These are phyloP conservation scores for Clarias batrachus DNA, from an alignment of 2,113 vertebrate genomes.

Conservation along the genomic window DNA sequence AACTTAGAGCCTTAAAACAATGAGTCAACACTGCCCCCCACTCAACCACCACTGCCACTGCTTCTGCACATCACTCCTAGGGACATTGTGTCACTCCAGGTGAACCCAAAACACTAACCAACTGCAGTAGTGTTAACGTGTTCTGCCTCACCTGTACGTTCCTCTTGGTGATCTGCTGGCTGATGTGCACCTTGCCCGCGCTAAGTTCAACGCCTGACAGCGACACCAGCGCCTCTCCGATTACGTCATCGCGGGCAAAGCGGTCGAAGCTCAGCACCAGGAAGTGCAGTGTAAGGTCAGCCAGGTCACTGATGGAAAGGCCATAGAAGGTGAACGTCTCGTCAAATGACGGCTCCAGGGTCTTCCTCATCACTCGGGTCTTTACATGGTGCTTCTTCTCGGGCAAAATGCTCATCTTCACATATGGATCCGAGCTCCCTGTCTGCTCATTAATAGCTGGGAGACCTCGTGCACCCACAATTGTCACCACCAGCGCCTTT, in stretches of 20 bases:
- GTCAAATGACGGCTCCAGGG: slow-evolving; percentile 80
- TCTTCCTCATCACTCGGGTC: slow-evolving; percentile 82
- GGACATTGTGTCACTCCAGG: background rate
- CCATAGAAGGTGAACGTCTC: slow-evolving; percentile 89
- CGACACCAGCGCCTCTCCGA: slow-evolving; percentile 83
- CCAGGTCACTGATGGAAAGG: slow-evolving; percentile 79
- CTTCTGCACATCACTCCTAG: background rate
- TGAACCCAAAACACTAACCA: background rate
- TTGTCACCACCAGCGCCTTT: slow-evolving; percentile 85
- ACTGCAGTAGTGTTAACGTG: background rate
- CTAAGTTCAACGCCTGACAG: slow-evolving; percentile 81
- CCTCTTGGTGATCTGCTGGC: slow-evolving; percentile 83
- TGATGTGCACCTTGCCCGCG: slow-evolving; percentile 80
- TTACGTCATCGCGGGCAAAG: slow-evolving; percentile 84
- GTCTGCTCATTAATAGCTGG: slow-evolving; percentile 82
- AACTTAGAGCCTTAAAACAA: no score
- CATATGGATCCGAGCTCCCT: slow-evolving; percentile 80
- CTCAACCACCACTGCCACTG: no score
- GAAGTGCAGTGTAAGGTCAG: slow-evolving; percentile 84
- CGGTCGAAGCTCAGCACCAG: slow-evolving; percentile 85
- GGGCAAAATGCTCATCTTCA: slow-evolving; percentile 89
- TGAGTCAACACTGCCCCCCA: no score
- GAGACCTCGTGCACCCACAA: slow-evolving; percentile 79
- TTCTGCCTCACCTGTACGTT: slow-evolving; percentile 77
- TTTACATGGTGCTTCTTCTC: slow-evolving; percentile 86